phyloP scores from a whole-genome alignment of 2,888 invertebrate genomes.

The Chromoteleia sp. region DNA sequence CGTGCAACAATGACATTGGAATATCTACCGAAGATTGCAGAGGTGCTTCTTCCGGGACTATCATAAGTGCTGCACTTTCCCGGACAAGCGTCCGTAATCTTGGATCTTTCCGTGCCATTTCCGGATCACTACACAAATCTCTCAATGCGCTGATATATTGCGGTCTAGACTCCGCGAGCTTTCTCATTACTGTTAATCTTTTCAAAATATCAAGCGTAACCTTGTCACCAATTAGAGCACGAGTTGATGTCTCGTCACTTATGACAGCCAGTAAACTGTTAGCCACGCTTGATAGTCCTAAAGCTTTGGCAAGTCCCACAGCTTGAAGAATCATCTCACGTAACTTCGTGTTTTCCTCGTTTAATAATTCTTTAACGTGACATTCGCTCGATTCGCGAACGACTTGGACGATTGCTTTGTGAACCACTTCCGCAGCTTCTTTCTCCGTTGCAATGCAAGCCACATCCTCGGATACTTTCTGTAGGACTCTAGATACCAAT shows the following conservation, averaged over 20 bases:
- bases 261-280: conserved; percentile 86
- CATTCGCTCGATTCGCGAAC: conserved; percentile 88
- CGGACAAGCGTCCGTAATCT: conserved; percentile 89
- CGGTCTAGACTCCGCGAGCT: conserved; percentile 89
- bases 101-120: conserved; percentile 89
- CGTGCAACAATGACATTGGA: conserved; percentile 88
- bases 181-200: conserved; percentile 89
- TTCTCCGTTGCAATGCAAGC: conserved; percentile 87
- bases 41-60: conserved; percentile 88
- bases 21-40: conserved; percentile 89
- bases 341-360: conserved; percentile 85
- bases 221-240: conserved; percentile 86
- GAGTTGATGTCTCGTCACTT: conserved; percentile 86
- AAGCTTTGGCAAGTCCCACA: conserved; percentile 88
- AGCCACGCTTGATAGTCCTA: conserved; percentile 89
- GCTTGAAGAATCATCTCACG: conserved; percentile 87
- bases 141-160: conserved; percentile 87
- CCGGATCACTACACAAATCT: conserved; percentile 88
- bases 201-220: conserved; percentile 89
- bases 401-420: conserved; percentile 89
- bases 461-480: conserved; percentile 87
- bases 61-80: conserved; percentile 90
- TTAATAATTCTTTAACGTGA: conserved; percentile 86
- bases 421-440: conserved; percentile 88
- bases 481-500: conserved; percentile 87